Evolutionary conservation across 2,113 vertebrate species (phyloP), one percentile per base, ranked within the genome.

Genomic region (Podarcis muralis): DNA sequence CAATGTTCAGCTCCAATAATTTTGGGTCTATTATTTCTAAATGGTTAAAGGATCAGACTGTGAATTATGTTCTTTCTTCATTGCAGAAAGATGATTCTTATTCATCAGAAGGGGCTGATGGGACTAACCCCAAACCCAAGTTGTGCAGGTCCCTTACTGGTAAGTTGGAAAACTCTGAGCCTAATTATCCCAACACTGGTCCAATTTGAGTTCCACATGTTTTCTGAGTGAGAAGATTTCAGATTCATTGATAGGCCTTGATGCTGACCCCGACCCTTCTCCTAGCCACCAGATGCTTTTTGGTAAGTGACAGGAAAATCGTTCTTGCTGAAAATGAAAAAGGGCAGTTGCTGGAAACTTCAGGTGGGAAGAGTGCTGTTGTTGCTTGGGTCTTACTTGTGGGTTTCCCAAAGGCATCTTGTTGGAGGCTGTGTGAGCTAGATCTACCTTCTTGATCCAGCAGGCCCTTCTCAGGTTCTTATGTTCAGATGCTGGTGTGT

Each of bases 131-230:
- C 0, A 90, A 90, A 79, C 87, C 25, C 68, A 94, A 87, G 40
- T 86, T 95, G 25, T 92, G 75, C 69, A 94, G 91, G 35, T 96
- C 95, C 80, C 77, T 95, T 76, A 95, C 94, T 0, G 93, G 95
- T 96, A 90, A 95, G 94, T 43, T n/a, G 90, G 72, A 89, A 32
- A 48, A 30, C 2, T 2, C 43, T 75, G 40, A 8, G 74, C 27
- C 15, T 22, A 4, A 27, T 25, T 68, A 32, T 4, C 37, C 59
- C 30, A n/a, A 30, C n/a, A 32, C 18, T 18, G 2, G 9, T 23
- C 15, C 5, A 1, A 5, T n/a, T 32, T n/a, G 27, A 7, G 7
- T 9, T 35, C 30, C 30, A 53, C 40, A 15, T n/a, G 27, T 4
- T 13, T 43, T 74, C 20, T 77, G 5, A n/a, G 32, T 12, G 57